Conservation (phyloP, 2,797 vertebrate species). For the Enteromius thamalakanensis region DNA sequence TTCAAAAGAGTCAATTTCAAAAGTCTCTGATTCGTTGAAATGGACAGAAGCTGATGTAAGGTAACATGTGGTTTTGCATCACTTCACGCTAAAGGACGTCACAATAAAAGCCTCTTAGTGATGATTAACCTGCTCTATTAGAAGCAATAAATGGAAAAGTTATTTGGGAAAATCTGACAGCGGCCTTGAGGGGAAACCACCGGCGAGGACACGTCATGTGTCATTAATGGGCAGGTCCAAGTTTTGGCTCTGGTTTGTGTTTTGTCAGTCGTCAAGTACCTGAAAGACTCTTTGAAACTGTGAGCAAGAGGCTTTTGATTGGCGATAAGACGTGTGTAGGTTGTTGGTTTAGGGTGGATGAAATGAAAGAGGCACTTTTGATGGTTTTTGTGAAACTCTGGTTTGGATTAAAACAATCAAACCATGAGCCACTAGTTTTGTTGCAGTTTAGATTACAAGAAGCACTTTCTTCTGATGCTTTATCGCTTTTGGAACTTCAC, state of each 20-base stretch:
- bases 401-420: background rate
- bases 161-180: slow-evolving; percentile 25
- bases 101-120: background rate
- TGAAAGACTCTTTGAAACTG: slow-evolving; percentile 59
- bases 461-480: background rate
- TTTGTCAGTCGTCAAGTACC: slow-evolving; percentile 53
- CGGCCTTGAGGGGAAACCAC: slow-evolving; percentile 67
- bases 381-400: background rate
- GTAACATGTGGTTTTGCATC: slow-evolving; percentile 64
- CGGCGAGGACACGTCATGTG: slow-evolving; percentile 58
- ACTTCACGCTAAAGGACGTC: slow-evolving; percentile 61
- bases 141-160: slow-evolving; percentile 8
- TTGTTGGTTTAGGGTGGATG: slow-evolving; percentile 21
- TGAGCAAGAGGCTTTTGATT: slow-evolving; percentile 27
- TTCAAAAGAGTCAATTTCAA: background rate
- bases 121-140: slow-evolving; percentile 1
- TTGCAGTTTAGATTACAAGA: background rate
- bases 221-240: slow-evolving; percentile 66
- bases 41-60: background rate
- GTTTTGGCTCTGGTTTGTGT: slow-evolving; percentile 68
- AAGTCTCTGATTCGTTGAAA: background rate
- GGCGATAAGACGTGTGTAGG: background rate
- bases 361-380: slow-evolving; percentile 9
- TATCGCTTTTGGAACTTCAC: background rate
- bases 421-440: background rate